Conservation (phyloP, 2,888 invertebrate species). For the Cylloceria caligata region DNA sequence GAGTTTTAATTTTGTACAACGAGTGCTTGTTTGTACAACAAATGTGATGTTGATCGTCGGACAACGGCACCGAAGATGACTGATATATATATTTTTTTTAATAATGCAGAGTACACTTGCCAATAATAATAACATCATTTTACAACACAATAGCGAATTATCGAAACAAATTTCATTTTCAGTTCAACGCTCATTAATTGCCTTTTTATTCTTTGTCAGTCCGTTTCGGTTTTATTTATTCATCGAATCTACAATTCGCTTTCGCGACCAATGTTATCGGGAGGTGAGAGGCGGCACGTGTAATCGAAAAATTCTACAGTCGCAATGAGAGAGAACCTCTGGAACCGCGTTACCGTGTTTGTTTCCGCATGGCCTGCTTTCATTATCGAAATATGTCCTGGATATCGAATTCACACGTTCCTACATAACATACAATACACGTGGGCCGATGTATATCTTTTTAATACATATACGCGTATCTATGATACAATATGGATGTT, state of each 20-base stretch:
- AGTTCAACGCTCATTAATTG: neutral
- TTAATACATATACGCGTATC: slow-evolving; percentile 17
- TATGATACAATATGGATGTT: slow-evolving; percentile 26
- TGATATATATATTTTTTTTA: too few species aligned
- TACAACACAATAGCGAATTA: neutral
- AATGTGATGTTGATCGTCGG: too few species aligned
- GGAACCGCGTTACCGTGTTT: slow-evolving; percentile 35
- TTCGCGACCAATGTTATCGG: slow-evolving; percentile 53
- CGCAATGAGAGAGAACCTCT: slow-evolving; percentile 7
- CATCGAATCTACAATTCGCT: slow-evolving; percentile 64
- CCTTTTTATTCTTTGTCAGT: slow-evolving; percentile 3
- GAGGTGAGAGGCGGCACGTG: slow-evolving; percentile 32
- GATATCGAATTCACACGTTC: slow-evolving; percentile 49
- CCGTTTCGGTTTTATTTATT: slow-evolving; percentile 53
- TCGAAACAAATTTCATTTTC: neutral
- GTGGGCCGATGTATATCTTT: neutral
- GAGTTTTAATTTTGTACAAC: slow-evolving; percentile 4
- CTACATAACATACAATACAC: slow-evolving; percentile 10
- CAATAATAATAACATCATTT: slow-evolving; percentile 1
- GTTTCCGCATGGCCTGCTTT: slow-evolving; percentile 53
- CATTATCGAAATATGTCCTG: slow-evolving; percentile 61
- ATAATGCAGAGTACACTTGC: neutral
- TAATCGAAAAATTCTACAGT: slow-evolving; percentile 55
- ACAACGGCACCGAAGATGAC: too few species aligned
- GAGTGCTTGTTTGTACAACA: neutral